These are phyloP conservation scores for Rana temporaria DNA, from an alignment of 2,113 vertebrate species.

Conservation along the genomic window DNA sequence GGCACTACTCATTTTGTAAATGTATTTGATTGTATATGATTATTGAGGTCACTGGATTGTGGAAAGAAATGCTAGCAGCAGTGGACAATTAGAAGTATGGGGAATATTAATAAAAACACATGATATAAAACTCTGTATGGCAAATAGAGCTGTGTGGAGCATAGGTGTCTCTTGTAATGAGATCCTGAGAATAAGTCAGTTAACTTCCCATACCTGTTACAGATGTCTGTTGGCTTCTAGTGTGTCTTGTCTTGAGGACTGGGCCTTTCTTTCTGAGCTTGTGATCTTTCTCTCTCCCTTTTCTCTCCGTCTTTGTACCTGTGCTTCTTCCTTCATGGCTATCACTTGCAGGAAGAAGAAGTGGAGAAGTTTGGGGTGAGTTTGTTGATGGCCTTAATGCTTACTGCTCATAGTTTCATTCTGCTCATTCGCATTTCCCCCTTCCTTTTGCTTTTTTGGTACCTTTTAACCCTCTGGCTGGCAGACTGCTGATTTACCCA, in stretches of 20 bases:
- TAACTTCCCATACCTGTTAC: slow-evolving; percentile 57
- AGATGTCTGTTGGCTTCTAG: slow-evolving; percentile 76
- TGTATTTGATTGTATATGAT: no score
- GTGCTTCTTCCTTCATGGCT: slow-evolving; percentile 91
- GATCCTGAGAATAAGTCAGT: not conserved
- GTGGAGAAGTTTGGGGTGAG: slow-evolving; percentile 99
- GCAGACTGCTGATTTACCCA: slow-evolving; percentile 35
- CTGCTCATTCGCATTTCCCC: slow-evolving; percentile 67
- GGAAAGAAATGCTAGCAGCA: no score
- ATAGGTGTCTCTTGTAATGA: not conserved
- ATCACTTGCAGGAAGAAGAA: slow-evolving; percentile 99
- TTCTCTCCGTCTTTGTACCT: slow-evolving; percentile 76
- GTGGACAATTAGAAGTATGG: no score
- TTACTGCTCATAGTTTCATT: slow-evolving; percentile 63
- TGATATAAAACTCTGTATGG: no score
- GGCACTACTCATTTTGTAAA: no score
- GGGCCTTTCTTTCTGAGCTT: slow-evolving; percentile 93
- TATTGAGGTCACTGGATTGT: no score
- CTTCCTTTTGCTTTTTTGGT: slow-evolving; percentile 71
- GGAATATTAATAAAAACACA: no score
- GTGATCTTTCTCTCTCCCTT: slow-evolving; percentile 84
- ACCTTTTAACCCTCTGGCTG: slow-evolving; percentile 72
- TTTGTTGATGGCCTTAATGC: slow-evolving; percentile 73
- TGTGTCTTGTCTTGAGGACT: slow-evolving; percentile 80
- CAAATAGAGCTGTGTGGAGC: no score